A percentile compares a stretch with the other conserved stretches of the same genome.
Evolutionary conservation across 30 jellyfish, hydroid and myxozoan species (phyloP).

Genomic region (Sanderia malayensis): DNA sequence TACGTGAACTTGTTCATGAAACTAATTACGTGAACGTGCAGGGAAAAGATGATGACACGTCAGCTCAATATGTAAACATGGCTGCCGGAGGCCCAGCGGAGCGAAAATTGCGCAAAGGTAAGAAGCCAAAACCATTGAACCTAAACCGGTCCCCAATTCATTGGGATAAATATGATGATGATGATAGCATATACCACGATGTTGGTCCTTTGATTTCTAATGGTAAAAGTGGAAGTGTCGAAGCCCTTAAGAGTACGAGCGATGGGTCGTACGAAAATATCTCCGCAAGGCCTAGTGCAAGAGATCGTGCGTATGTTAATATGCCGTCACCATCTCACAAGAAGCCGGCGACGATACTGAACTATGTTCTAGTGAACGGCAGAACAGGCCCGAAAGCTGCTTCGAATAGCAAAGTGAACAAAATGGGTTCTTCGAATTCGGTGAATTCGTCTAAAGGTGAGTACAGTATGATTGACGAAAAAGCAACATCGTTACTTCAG

Average conservation of each 20-base stretch:
- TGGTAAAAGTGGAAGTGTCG: constrained; percentile 44
- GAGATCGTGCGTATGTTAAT: constrained; percentile 70
- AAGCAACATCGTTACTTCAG: constrained; percentile 61
- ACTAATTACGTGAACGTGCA: constrained; percentile 46
- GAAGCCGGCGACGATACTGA: constrained; percentile 43
- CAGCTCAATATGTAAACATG: constrained; percentile 68
- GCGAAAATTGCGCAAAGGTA: constrained; percentile 34
- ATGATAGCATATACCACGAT: constrained; percentile 72
- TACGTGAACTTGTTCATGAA: constrained; percentile 48
- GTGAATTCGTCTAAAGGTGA: constrained; percentile 56
- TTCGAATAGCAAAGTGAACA: constrained; percentile 16
- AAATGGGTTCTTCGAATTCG: constrained; percentile 41
- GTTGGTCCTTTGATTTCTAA: constrained; percentile 56
- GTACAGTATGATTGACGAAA: constrained; percentile 79
- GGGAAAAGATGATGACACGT: constrained; percentile 36
- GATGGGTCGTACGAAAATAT: constrained; percentile 85
- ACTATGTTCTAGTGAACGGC: constrained; percentile 69
- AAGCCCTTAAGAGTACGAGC: constrained; percentile 33
- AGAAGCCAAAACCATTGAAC: constrained; percentile 71
- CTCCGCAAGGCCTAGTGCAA: constrained; percentile 40
- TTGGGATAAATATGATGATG: constrained; percentile 84
- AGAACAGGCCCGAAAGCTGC: constrained; percentile 29
- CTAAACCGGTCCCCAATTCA: constrained; percentile 10
- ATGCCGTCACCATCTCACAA: constrained; percentile 70
- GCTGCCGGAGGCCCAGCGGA: constrained; percentile 38